These are phyloP conservation scores for Carapus acus DNA, from an alignment of 2,797 vertebrate genomes.

Conservation along the genomic window DNA sequence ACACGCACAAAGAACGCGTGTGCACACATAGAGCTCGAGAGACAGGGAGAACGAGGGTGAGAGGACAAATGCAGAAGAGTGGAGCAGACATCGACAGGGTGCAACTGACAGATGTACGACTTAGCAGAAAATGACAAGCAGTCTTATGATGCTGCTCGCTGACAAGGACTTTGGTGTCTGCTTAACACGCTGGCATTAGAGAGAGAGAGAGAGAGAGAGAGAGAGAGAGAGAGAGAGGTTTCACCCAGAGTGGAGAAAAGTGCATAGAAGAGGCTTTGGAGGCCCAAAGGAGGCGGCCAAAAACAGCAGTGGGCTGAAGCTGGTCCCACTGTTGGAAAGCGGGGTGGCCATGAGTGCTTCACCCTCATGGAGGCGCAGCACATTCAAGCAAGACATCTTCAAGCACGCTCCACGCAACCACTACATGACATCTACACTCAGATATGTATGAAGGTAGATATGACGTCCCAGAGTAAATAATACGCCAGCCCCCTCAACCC, in stretches of 20 bases:
- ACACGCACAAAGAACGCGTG: too few species aligned
- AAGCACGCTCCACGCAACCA: conserved; percentile 22
- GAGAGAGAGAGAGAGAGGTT: conserved; percentile 46
- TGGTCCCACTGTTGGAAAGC: conserved; percentile 33
- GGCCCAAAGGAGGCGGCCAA: conserved; percentile 30
- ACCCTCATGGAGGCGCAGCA: too few species aligned
- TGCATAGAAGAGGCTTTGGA: neutral
- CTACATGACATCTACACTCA: conserved; percentile 30
- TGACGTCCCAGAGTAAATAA: conserved; percentile 40
- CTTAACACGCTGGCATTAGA: conserved; percentile 16
- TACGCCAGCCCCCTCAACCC: too few species aligned
- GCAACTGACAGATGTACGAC: conserved; percentile 31
- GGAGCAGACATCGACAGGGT: conserved; percentile 5
- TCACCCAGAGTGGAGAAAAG: conserved; percentile 34
- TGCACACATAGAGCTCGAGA: too few species aligned
- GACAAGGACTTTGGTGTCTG: conserved; percentile 37
- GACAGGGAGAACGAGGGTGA: conserved; percentile 7
- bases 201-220: conserved; percentile 34
- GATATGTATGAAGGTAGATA: conserved; percentile 48
- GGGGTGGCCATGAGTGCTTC: conserved; percentile 22
- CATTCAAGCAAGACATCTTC: too few species aligned
- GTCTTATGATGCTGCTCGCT: conserved; percentile 22
- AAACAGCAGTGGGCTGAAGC: conserved; percentile 41
- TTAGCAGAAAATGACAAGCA: conserved; percentile 8
- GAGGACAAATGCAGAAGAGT: neutral